phyloP scores from a whole-genome alignment of 2,113 vertebrate genomes.

The Pluvialis apricaria region DNA sequence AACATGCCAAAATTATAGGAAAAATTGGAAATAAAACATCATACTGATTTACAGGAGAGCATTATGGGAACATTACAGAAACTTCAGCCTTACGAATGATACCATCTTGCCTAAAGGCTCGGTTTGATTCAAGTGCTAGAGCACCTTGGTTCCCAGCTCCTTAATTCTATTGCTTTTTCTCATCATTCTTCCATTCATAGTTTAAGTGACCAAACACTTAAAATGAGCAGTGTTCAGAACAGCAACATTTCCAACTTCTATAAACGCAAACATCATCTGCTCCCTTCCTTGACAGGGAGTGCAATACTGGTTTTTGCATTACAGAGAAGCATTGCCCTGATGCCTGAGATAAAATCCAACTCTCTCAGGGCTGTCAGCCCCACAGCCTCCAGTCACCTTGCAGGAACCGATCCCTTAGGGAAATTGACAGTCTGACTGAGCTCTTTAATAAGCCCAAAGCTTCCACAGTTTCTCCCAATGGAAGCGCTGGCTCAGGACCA shows the following conservation, averaged over 20 bases:
- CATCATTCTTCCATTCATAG: not conserved
- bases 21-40: not conserved
- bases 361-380: not conserved
- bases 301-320: not conserved
- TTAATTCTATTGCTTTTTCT: not conserved
- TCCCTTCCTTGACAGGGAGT: not conserved
- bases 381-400: no score
- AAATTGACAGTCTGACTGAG: not conserved
- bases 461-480: not conserved
- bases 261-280: not conserved
- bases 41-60: not conserved
- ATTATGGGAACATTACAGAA: not conserved
- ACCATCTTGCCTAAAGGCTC: not conserved
- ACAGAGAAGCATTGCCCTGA: not conserved
- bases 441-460: not conserved
- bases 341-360: not conserved
- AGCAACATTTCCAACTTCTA: not conserved
- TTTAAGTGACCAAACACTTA: not conserved
- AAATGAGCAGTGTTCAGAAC: not conserved
- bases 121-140: not conserved
- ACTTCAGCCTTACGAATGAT: not conserved
- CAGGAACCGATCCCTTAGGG: not conserved
- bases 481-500: accelerated
- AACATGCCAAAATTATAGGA: not conserved
- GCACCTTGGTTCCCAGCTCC: not conserved